phyloP scores from a whole-genome alignment of 2,888 invertebrate genomes.

The Limenitis camilla region DNA sequence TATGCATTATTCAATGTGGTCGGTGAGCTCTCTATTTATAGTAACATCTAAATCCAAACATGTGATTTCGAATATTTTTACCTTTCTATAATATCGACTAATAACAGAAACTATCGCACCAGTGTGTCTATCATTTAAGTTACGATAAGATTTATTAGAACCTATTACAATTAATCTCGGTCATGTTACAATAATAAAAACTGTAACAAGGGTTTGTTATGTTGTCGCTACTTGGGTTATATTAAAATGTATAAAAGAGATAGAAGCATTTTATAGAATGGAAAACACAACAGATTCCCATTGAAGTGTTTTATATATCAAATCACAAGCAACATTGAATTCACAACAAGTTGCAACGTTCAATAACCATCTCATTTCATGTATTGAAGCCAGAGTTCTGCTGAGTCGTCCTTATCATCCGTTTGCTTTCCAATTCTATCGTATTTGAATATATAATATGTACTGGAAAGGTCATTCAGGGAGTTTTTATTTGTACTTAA shows the following conservation, averaged over 20 bases:
- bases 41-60: no score
- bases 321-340: constrained; percentile 17
- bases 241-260: no score
- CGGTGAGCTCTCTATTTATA: no score
- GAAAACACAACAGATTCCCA: not conserved
- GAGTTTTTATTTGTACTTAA: not conserved
- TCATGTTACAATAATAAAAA: no score
- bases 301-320: constrained; percentile 9
- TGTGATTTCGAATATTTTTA: no score
- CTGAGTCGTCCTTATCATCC: constrained; percentile 12
- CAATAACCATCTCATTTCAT: constrained; percentile 18
- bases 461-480: not conserved
- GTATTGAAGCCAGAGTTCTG: constrained; percentile 6
- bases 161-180: no score
- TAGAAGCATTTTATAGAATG: not conserved
- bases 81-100: no score
- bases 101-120: no score
- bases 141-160: no score
- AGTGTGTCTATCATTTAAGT: no score
- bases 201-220: no score
- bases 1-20: constrained; percentile 7
- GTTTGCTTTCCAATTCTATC: constrained; percentile 21
- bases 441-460: constrained; percentile 20
- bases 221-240: no score
- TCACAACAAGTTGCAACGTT: constrained; percentile 7